A percentile compares a stretch with the other conserved stretches of the same genome.
Conservation (phyloP, 1,140 invertebrate species). For the Monomorium pharaonis region DNA sequence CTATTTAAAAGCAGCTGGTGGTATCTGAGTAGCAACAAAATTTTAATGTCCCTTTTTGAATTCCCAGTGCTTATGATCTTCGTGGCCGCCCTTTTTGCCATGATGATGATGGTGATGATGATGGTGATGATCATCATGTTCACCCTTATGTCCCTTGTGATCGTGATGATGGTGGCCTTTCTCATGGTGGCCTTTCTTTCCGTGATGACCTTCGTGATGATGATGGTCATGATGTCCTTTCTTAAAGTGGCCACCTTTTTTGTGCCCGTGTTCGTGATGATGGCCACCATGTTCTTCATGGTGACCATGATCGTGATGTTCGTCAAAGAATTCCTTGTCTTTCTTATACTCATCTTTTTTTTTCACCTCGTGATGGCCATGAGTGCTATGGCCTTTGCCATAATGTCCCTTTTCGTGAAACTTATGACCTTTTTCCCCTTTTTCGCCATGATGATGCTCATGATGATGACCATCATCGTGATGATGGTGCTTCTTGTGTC, state of each 20-base stretch:
- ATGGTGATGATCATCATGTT: constrained; percentile 78
- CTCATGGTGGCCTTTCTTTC: constrained; percentile 88
- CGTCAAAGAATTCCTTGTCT: constrained; percentile 91
- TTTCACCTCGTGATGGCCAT: constrained; percentile 89
- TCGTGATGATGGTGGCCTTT: constrained; percentile 83
- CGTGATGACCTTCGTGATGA: constrained; percentile 87
- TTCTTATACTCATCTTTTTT: constrained; percentile 91
- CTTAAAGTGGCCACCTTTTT: constrained; percentile 91
- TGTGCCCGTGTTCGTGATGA: constrained; percentile 89
- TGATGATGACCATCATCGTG: constrained; percentile 89
- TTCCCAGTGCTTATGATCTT: constrained; percentile 67
- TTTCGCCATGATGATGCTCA: constrained; percentile 87
- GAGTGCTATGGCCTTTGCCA: constrained; percentile 89
- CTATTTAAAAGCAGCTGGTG: constrained; percentile 52
- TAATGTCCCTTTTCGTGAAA: constrained; percentile 88
- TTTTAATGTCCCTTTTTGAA: constrained; percentile 68
- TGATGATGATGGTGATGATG: constrained; percentile 72
- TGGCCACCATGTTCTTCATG: constrained; percentile 92
- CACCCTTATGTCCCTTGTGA: constrained; percentile 82
- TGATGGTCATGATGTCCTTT: constrained; percentile 89
- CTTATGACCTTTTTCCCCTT: constrained; percentile 88
- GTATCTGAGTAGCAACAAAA: constrained; percentile 5
- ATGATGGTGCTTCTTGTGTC: constrained; percentile 89
- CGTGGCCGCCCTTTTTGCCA: constrained; percentile 76
- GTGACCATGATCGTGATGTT: constrained; percentile 92